Evolutionary conservation across 2,797 vertebrate species (phyloP).

Genomic region (Kryptopterus vitreolus): DNA sequence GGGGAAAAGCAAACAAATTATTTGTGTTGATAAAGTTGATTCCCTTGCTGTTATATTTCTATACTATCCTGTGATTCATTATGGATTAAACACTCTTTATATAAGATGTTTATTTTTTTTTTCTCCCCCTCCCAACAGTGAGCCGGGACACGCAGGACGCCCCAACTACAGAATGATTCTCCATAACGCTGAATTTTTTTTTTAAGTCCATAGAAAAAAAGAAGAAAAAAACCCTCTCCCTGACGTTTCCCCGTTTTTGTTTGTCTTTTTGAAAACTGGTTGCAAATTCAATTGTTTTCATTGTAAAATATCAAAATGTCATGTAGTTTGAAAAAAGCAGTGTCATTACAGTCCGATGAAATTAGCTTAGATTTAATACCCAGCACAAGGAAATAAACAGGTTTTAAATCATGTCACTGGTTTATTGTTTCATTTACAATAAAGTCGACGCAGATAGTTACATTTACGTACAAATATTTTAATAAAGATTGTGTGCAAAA

Average conservation of each 20-base stretch:
- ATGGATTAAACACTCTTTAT: neutral
- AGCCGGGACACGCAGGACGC: conserved; percentile 73
- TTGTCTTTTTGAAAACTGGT: conserved; percentile 42
- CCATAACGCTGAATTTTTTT: neutral
- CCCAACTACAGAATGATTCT: conserved; percentile 68
- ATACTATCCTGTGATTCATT: neutral
- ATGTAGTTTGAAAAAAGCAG: conserved; percentile 26
- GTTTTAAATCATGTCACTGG: conserved; percentile 38
- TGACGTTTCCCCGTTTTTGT: conserved; percentile 28
- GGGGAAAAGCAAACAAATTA: neutral
- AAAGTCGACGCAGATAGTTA: neutral
- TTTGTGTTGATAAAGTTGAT: neutral
- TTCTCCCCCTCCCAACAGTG: conserved; percentile 59
- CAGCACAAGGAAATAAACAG: conserved; percentile 51
- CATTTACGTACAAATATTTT: conserved; percentile 4
- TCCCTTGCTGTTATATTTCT: neutral
- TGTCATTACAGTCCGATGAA: conserved; percentile 32
- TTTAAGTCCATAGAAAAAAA: neutral
- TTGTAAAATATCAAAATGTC: conserved; percentile 39
- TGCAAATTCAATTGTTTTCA: conserved; percentile 27
- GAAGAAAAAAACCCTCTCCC: neutral
- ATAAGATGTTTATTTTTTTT: neutral
- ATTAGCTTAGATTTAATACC: conserved; percentile 44
- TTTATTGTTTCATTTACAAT: neutral
- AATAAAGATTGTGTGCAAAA: neutral